These are phyloP conservation scores for Aldabrachelys gigantea DNA, from an alignment of 2,113 vertebrate species.

Conservation along the genomic window DNA sequence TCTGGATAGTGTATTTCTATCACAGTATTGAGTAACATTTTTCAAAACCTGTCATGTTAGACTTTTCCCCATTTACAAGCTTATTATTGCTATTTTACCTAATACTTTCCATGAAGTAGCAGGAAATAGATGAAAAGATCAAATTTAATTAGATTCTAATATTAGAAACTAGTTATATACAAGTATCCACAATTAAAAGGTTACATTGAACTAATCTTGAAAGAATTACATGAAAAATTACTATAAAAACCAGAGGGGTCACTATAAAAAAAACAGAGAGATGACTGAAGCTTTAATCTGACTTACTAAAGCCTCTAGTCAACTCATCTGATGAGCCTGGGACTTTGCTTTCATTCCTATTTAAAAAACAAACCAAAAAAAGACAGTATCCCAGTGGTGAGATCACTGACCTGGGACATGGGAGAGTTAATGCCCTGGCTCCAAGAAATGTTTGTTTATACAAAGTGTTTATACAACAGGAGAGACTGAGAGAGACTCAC, in stretches of 20 bases:
- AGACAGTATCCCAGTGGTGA: not conserved
- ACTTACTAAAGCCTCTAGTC: slow-evolving; percentile 44
- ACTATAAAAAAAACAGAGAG: not conserved
- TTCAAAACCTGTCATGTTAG: not conserved
- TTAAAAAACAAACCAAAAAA: not conserved
- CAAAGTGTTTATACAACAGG: not conserved
- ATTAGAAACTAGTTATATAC: not conserved
- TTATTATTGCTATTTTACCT: not conserved
- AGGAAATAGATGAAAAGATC: not conserved
- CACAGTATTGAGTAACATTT: rapidly evolving
- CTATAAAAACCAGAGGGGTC: not conserved
- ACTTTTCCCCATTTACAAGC: not conserved
- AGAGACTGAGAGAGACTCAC: not conserved
- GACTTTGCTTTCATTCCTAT: not conserved
- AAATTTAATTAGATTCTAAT: not conserved
- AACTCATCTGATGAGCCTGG: slow-evolving; percentile 53
- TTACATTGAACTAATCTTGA: not conserved
- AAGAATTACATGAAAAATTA: not conserved
- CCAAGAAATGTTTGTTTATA: not conserved
- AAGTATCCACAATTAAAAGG: not conserved
- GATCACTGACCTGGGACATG: not conserved
- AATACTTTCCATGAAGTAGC: not conserved
- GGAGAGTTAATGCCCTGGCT: not conserved
- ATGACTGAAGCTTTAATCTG: slow-evolving; percentile 41
- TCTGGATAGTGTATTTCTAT: not conserved